Evolutionary conservation across 2,888 invertebrate species (phyloP).

Genomic region (Brachypalpus laphriformis): DNA sequence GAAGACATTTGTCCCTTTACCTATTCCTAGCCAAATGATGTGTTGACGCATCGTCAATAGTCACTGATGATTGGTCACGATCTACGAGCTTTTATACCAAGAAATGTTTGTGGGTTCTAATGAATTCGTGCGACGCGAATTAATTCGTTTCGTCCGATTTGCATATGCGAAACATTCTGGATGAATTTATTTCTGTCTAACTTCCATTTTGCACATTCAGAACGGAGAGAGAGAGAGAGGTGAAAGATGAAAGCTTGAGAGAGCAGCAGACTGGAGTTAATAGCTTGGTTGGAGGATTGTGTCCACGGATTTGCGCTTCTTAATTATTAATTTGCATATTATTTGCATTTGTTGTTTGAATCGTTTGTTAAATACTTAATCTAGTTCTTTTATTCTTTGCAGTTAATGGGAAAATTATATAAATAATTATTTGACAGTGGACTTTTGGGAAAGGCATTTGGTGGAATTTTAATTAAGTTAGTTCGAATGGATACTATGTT

Average conservation of each 20-base stretch:
- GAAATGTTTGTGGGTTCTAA: conserved; percentile 15
- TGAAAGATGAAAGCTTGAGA: conserved; percentile 9
- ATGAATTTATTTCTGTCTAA: neutral
- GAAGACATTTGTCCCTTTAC: neutral
- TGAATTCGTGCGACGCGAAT: conserved; percentile 18
- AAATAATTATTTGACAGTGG: neutral
- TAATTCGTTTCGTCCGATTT: conserved; percentile 29
- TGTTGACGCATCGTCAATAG: conserved; percentile 50
- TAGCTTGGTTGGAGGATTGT: no score
- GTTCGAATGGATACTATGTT: no score
- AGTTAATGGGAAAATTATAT: neutral
- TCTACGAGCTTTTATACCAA: conserved; percentile 43
- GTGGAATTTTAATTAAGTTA: neutral
- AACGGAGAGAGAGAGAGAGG: no score
- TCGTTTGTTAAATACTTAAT: neutral
- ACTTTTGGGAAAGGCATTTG: neutral
- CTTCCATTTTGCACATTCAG: neutral
- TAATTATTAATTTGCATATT: conserved; percentile 10
- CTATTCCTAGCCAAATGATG: conserved; percentile 49
- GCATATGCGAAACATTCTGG: conserved; percentile 25
- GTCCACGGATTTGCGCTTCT: neutral
- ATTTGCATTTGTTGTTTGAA: neutral
- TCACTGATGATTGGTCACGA: conserved; percentile 23
- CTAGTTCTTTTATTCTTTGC: neutral
- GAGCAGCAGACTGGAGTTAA: no score